Percentiles rank a stretch among this genome's conserved stretches.
Conservation (phyloP, 2,888 invertebrate species). For the Xanthia icteritia region DNA sequence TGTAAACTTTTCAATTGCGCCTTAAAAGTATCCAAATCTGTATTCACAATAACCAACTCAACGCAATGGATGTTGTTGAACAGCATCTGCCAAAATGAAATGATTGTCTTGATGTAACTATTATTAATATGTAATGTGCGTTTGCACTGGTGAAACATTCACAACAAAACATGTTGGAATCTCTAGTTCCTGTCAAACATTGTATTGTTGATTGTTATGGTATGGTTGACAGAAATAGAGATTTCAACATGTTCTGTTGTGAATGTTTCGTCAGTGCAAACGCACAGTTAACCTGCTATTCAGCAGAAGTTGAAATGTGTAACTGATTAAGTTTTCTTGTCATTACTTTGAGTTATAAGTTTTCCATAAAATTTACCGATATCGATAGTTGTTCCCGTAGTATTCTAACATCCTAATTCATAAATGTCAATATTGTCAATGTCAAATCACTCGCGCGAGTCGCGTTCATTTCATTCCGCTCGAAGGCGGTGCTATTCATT, state of each 20-base stretch:
- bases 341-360: not conserved
- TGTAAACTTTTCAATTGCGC: not conserved
- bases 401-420: not conserved
- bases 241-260: no score
- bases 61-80: not conserved
- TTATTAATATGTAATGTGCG: no score
- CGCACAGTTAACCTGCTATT: not conserved
- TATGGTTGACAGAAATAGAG: no score
- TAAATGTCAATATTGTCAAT: slow-evolving; percentile 35
- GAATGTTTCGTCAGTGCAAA: no score
- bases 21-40: not conserved
- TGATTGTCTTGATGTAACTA: not conserved
- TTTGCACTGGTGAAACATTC: no score
- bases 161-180: no score
- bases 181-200: no score
- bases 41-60: not conserved
- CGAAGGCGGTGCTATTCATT: slow-evolving; percentile 35
- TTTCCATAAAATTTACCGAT: slow-evolving; percentile 9
- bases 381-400: not conserved
- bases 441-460: slow-evolving; percentile 36
- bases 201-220: no score
- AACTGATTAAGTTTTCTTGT: not conserved
- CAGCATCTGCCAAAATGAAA: not conserved
- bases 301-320: not conserved
- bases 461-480: slow-evolving; percentile 48